phyloP scores from a whole-genome alignment of 2,797 vertebrate species.

The Scomberomorus guttatus region DNA sequence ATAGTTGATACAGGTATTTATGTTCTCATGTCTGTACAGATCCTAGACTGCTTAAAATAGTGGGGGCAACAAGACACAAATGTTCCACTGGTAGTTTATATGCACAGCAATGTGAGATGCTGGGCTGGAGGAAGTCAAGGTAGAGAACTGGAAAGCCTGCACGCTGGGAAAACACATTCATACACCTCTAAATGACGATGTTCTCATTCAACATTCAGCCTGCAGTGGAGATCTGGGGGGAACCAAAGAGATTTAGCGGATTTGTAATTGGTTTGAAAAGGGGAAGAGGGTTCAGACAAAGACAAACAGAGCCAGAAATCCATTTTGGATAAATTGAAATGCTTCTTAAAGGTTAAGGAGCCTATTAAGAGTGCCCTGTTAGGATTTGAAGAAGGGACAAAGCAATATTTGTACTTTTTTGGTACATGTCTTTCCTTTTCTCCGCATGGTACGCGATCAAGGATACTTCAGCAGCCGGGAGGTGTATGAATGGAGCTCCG shows the following conservation, averaged over 20 bases:
- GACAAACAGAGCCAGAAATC: neutral
- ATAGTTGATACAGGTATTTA: conserved; percentile 83
- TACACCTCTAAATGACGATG: conserved; percentile 20
- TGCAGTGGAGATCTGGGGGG: conserved; percentile 19
- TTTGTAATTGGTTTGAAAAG: neutral
- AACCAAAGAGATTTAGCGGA: neutral
- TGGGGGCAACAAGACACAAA: conserved; percentile 81
- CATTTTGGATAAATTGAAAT: neutral
- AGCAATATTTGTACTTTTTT: neutral
- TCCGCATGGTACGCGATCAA: no score
- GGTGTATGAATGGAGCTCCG: conserved; percentile 47
- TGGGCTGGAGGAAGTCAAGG: conserved; percentile 66
- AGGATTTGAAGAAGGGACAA: neutral
- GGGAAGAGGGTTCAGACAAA: neutral
- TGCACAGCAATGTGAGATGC: conserved; percentile 77
- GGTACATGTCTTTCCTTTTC: neutral
- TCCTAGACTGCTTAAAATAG: conserved; percentile 80
- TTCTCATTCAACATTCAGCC: neutral
- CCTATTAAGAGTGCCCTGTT: neutral
- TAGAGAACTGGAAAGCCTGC: conserved; percentile 50
- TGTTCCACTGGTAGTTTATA: conserved; percentile 79
- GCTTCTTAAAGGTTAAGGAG: neutral
- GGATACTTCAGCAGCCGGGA: neutral
- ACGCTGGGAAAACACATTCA: conserved; percentile 46
- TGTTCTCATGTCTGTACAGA: conserved; percentile 82